Base-by-base conservation (phyloP, 2,888 invertebrate species). In the Ganaspis brasiliensis region DNA sequence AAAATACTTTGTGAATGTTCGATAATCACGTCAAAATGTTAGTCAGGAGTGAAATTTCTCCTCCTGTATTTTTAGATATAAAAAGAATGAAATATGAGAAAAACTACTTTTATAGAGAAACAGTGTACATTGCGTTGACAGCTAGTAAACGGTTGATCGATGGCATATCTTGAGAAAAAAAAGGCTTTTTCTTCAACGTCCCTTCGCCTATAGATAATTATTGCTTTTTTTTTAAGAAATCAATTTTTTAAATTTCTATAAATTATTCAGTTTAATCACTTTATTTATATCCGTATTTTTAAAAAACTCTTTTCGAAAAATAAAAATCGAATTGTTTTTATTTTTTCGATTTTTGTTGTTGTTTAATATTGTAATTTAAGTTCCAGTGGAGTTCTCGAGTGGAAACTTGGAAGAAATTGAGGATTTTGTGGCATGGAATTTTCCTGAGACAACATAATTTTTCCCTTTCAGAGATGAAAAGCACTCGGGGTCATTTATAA, bases 121-220 rank as follows among this genome's bases (percentile, higher is more conserved):
- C 40, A 67, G 45, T 45, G 19, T 61, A 61, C 45, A 45, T 45
- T 26, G 19, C 31, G 37, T 37, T 61, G 37, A 67, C 63, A 63
- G 40, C 21, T 21, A 24, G 40, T 67, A 45, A 67, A 45, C n/a
- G n/a, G n/a, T 67, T 67, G 67, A 67, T 67, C 2, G 67, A 45
- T 67, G n/a, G 67, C 45, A 67, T 67, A 24, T 67, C 45, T 67
- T 24, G 16, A 26, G 57, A 57, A 31, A 67, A 63, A 63, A 45
- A 24, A 6, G n/a, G 12, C 2, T 45, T 4, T 67, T 24, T 45
- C n/a, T 26, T 9, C 26, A 45, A 67, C 16, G 14, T 45, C 45
- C 1, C 24, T n/a, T 40, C 24, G 67, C 24, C 67, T 45, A n/a
- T n/a, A 67, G 67, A 45, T 40, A 67, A 9, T n/a, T 24, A 24